Conservation (phyloP, 2,113 vertebrate species). For the Azemiops feae region DNA sequence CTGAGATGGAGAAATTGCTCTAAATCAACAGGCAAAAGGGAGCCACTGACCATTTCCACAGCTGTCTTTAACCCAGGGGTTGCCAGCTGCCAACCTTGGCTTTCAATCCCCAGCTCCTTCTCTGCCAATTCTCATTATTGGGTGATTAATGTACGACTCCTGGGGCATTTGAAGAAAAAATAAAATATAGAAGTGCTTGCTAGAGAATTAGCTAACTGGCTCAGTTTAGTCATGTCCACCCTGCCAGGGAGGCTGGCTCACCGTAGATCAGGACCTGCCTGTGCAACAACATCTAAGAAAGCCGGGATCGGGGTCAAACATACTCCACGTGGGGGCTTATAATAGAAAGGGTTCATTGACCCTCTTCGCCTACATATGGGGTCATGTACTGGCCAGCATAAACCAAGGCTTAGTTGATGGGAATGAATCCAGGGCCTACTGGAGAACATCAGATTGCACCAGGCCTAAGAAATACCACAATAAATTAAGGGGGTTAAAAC, state of each 20-base stretch:
- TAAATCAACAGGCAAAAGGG: background rate
- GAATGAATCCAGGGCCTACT: background rate
- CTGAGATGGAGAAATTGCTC: background rate
- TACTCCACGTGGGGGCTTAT: background rate
- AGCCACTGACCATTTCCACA: background rate
- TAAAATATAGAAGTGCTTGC: background rate
- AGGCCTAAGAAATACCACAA: background rate
- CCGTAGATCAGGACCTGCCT: background rate
- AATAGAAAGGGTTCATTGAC: background rate
- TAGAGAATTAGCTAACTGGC: background rate
- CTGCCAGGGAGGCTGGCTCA: too few species aligned
- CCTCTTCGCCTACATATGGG: background rate
- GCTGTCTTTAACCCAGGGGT: too few species aligned
- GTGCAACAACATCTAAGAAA: background rate
- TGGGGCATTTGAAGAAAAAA: background rate
- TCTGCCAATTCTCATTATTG: background rate
- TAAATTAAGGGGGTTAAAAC: slow-evolving; percentile 3
- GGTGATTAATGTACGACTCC: background rate
- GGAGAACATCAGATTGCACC: background rate
- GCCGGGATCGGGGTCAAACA: background rate
- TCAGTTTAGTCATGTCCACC: background rate
- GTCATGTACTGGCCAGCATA: background rate
- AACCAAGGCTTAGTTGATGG: background rate
- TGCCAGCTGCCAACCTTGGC: background rate
- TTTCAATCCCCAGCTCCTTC: background rate